Evolutionary conservation across 2,797 vertebrate species (phyloP), one percentile per base, ranked within the genome.

Genomic region (Limosa lapponica): DNA sequence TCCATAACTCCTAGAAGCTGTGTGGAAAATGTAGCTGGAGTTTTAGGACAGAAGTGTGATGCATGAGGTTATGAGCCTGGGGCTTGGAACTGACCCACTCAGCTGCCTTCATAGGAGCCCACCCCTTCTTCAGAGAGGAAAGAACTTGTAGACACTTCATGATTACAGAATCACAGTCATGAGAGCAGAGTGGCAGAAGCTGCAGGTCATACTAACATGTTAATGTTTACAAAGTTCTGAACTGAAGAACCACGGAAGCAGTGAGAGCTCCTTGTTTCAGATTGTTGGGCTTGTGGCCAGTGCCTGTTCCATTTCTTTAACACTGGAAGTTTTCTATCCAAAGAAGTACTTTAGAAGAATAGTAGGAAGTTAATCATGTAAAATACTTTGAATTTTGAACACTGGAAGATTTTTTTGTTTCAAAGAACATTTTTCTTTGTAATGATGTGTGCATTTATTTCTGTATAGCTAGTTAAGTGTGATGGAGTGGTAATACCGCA

Each of bases 161-260:
- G 39, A 15, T 13, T 52, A n/a, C 55, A 61, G 78, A 91, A 51
- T 46, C 0, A 0, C 49, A 87, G 93, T 73, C 82, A 16, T 7
- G 3, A 82, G 79, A 41, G 71, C 75, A 55, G 48, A 61, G 49
- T 49, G 64, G 52, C 92, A 85, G 61, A 89, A 87, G 64, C 67
- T 61, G 86, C 69, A 32, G 22, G 30, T 93, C 67, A 36, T 89
- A 14, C 41, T 83, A 82, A 49, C 4, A 6, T 64, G 85, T 95
- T 96, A 93, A 89, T 93, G 72, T 95, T 95, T 96, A 78, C 89
- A 93, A 61, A 94, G 52, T 71, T 87, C 32, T 92, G 84, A 93
- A 91, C 74, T 82, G 44, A 74, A 37, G 64, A 64, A 69, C 71
- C 67, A 19, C 10, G 3, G 70, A 57, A 80, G 71, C 74, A 80